Evolutionary conservation across 2,113 vertebrate genomes (phyloP), one percentile per base, ranked within the genome.

Genomic region (Aphyosemion australe): DNA sequence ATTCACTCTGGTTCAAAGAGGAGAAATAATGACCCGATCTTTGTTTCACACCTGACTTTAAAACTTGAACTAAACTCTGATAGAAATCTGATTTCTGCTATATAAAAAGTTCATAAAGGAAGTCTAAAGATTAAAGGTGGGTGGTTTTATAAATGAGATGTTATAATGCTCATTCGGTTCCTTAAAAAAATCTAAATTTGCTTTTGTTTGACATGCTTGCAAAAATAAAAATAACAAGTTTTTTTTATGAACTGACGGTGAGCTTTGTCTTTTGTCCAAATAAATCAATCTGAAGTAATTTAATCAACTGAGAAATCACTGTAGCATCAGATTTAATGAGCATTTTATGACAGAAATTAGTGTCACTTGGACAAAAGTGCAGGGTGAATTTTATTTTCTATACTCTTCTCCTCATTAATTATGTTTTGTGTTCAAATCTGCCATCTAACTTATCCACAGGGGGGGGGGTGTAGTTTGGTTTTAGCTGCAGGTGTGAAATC

Each of bases 291-390:
- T 8, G 20, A 26, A 16, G 8, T 5, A 12, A 31, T 58, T 16
- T 26, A 26, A 16, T 16, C 20, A 2, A 32, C 21, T 45, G 21
- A 60, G n/a, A 31, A 12, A 46, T 47, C 21, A n/a, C 12, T 31
- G 14, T 54, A 51, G 49, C 13, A 26, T n/a, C 8, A 48, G 47
- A 51, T 46, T 46, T 61, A 21, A 65, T 49, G 60, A 65, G 34
- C 19, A 46, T 64, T 62, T 11, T 32, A 34, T 64, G 49, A 58
- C 21, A 69, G 21, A 69, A 69, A 52, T 45, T 8, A 45, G 26
- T 46, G 26, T 52, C n/a, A 61, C 43, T 69, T 65, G 8, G 20
- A 53, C 34, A n/a, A 14, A 49, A 49, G 10, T 15, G 39, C 37
- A 51, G 26, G 26, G 26, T 26, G 26, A 26, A 26, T 26, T 26